Percentiles rank a stretch among this genome's conserved stretches.
Conservation (phyloP, 2,888 invertebrate species). For the Sabatieria punctata region DNA sequence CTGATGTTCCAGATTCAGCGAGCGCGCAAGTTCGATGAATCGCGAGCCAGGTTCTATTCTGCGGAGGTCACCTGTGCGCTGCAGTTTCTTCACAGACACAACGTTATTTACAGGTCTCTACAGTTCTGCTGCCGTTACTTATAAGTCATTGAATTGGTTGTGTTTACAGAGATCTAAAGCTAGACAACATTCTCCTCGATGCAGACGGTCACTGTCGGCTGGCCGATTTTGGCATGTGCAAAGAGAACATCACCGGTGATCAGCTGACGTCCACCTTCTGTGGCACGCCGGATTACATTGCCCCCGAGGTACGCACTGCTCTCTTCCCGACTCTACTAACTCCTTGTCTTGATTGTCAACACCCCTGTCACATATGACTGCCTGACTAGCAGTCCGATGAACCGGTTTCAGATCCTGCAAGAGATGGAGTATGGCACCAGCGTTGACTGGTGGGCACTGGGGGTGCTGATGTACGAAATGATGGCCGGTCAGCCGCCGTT, state of each 20-base stretch:
- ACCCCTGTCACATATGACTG: too few relatives aligned
- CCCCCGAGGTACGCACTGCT: conserved; percentile 56
- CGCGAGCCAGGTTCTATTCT: conserved; percentile 80
- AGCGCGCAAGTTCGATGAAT: conserved; percentile 91
- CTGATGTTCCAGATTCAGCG: conserved; percentile 87
- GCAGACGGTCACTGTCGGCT: conserved; percentile 39
- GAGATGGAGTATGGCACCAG: conserved; percentile 56
- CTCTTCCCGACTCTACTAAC: neutral
- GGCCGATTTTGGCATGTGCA: conserved; percentile 74
- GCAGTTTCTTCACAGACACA: conserved; percentile 87
- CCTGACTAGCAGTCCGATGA: too few relatives aligned
- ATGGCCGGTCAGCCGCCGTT: conserved; percentile 98
- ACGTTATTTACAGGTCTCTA: conserved; percentile 69
- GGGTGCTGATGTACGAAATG: conserved; percentile 98
- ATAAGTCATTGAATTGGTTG: conserved; percentile 7
- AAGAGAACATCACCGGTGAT: conserved; percentile 78
- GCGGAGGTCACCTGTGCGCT: conserved; percentile 94
- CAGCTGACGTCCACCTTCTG: conserved; percentile 88
- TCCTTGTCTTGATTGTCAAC: too few relatives aligned
- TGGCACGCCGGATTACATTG: conserved; percentile 98
- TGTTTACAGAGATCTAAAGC: conserved; percentile 68
- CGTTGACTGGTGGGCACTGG: conserved; percentile 70
- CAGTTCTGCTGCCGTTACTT: neutral
- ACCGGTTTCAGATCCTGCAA: conserved; percentile 52
- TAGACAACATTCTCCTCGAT: conserved; percentile 93